Conservation (phyloP, 2,888 invertebrate species). For the Melinopterus prodromus region DNA sequence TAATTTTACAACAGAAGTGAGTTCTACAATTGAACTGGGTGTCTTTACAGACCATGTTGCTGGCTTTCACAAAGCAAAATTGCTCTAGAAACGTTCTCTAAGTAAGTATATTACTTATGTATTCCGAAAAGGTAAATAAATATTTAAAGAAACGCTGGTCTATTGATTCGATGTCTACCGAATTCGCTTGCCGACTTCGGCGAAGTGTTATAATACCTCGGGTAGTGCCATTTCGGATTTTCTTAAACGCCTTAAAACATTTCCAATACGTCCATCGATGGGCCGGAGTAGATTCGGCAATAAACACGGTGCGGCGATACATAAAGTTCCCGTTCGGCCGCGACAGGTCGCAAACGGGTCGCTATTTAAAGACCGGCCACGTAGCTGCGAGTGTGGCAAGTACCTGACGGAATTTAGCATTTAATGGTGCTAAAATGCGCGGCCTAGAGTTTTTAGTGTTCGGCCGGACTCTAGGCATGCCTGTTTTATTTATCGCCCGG, state of each 20-base stretch:
- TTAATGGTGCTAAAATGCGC: conserved; percentile 19
- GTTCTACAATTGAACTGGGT: too few species aligned
- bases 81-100: too few species aligned
- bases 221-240: neutral
- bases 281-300: neutral
- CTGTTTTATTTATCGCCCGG: conserved; percentile 52
- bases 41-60: too few species aligned
- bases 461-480: conserved; percentile 4
- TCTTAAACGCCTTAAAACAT: neutral
- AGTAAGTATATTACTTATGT: too few species aligned
- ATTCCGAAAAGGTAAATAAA: too few species aligned
- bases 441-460: neutral
- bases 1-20: too few species aligned
- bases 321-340: neutral
- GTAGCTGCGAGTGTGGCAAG: neutral
- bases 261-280: neutral
- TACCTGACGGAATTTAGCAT: conserved; percentile 9
- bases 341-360: neutral
- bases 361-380: too few species aligned
- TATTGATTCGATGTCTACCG: too few species aligned
- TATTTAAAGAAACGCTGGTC: too few species aligned
- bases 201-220: neutral
- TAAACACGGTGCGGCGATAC: neutral
- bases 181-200: too few species aligned
- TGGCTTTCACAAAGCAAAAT: too few species aligned